A percentile compares a stretch with the other conserved stretches of the same genome.
Evolutionary conservation across 2,888 invertebrate species (phyloP).

Genomic region (Chironomus riparius): DNA sequence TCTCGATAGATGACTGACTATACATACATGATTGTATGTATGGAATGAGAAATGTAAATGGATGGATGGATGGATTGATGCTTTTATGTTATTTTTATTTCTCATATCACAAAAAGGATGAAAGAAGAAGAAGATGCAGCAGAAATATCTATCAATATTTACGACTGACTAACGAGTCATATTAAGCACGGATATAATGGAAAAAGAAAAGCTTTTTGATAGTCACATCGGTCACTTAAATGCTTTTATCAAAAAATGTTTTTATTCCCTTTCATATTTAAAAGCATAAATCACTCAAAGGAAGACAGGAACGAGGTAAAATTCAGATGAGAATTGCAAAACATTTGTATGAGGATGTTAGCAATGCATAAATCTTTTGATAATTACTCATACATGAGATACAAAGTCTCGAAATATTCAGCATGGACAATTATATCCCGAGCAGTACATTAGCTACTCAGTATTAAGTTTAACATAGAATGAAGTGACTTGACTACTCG

Average conservation of each 20-base stretch:
- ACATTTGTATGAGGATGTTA: neutral
- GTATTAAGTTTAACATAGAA: neutral
- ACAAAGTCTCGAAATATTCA: neutral
- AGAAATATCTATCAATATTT: too few species aligned
- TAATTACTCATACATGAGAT: slow-evolving; percentile 20
- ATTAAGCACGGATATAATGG: neutral
- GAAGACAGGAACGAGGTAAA: neutral
- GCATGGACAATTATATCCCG: neutral
- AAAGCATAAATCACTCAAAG: neutral
- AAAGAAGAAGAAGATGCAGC: too few species aligned
- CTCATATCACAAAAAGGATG: too few species aligned
- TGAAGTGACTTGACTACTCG: neutral
- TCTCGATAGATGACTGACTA: neutral
- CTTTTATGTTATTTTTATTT: too few species aligned
- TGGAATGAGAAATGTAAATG: neutral
- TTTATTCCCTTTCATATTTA: neutral
- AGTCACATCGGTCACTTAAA: neutral
- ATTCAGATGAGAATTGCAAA: neutral
- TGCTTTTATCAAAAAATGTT: neutral
- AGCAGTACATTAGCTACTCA: neutral
- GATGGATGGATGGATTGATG: neutral
- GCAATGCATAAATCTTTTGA: slow-evolving; percentile 21
- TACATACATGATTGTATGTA: neutral
- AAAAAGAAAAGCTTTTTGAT: neutral
- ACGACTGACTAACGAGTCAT: neutral